Evolutionary conservation across 2,888 invertebrate species (phyloP), one percentile per base, ranked within the genome.

Genomic region (Lepidochrysops patricia): DNA sequence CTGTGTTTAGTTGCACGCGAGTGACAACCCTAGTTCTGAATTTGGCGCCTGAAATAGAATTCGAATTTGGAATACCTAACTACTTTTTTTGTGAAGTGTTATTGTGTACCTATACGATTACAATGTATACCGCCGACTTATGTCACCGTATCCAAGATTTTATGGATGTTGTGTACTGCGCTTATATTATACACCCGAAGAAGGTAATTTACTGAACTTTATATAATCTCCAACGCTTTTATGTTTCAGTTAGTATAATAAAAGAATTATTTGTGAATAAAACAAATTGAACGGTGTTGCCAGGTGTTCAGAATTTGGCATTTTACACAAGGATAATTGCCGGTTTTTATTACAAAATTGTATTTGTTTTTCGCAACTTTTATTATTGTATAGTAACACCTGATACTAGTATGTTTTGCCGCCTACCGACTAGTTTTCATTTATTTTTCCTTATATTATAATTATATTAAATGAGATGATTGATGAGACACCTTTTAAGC

Each of bases 141-240:
- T 80, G 79, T 72, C 77, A 84, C 34, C 78, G 76, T 56, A 81
- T 87, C 27, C 81, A 86, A 64, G 82, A 81, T 64, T 88, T 88
- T 66, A 74, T 82, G 76, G 88, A 88, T 79, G 86, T 87, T 34
- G 88, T 87, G 0, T 85, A 79, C 60, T 86, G 81, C 67, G 84
- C 75, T 57, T 88, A 88, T 58, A 60, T 70, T 26, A 64, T 62
- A 34, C 66, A 68, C 62, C 63, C 64, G 3, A 64, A 64, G 25
- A 68, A 68, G 69, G 69, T 69, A 60, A 50, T 67, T 64, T 50
- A 43, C 7, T 19, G 15, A 23, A 43, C 9, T 23, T 43, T 19
- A 9, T 19, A 9, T 19, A 19, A 9, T 29, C n/a, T 34, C 1
- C 4, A 9, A 43, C 12, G 9, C 19, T 4, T 37, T 37, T 43